Evolutionary conservation across 1,140 invertebrate species (phyloP).

Genomic region (Zaprionus camerounensis): DNA sequence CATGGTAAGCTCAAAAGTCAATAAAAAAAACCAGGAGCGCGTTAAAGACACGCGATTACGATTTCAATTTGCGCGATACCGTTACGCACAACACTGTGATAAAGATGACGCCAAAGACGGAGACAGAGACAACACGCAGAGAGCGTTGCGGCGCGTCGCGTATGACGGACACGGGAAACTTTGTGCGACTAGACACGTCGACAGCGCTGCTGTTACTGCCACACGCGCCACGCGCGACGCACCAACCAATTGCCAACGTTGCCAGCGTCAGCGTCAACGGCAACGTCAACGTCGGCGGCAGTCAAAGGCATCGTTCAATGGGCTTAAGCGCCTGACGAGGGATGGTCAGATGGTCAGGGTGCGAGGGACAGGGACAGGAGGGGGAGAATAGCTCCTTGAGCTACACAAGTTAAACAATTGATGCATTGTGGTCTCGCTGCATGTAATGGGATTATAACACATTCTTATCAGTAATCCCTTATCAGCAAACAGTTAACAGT

Average conservation of each 20-base stretch:
- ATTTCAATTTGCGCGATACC: neutral
- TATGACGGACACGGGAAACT: constrained; percentile 66
- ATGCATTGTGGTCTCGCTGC: constrained; percentile 16
- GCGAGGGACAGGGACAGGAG: neutral
- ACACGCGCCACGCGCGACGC: constrained; percentile 46
- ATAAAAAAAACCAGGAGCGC: constrained; percentile 4
- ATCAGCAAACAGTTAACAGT: constrained; percentile 34
- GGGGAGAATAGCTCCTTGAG: constrained; percentile 1
- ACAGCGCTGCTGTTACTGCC: constrained; percentile 78
- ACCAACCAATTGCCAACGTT: constrained; percentile 38
- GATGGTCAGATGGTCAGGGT: neutral
- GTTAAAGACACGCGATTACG: constrained; percentile 1
- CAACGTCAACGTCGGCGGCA: constrained; percentile 8
- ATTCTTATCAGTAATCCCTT: constrained; percentile 11
- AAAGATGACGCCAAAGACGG: constrained; percentile 16
- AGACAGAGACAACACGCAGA: neutral
- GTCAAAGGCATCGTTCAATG: constrained; percentile 27
- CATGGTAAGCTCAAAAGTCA: neutral
- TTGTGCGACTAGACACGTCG: constrained; percentile 76
- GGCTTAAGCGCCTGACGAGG: constrained; percentile 1
- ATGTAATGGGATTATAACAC: constrained; percentile 9
- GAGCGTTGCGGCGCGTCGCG: neutral
- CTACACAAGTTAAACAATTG: constrained; percentile 31
- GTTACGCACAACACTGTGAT: constrained; percentile 10
- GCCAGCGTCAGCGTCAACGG: constrained; percentile 23